Evolutionary conservation across 2,113 vertebrate species (phyloP).

Genomic region (Pomatostomus ruficeps): DNA sequence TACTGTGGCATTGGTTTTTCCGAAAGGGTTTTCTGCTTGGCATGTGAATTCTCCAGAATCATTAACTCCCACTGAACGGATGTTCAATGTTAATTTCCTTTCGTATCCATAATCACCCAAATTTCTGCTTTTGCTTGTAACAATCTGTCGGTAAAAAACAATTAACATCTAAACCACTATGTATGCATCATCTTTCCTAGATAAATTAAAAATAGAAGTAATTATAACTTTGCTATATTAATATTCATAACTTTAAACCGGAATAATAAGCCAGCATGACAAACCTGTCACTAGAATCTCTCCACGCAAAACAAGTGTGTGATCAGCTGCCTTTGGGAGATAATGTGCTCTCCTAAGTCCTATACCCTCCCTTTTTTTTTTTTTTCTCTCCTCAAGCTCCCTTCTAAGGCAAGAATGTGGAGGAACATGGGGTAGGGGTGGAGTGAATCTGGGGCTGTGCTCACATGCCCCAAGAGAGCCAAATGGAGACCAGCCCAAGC

Average conservation of each 20-base stretch:
- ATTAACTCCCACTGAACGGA: conserved; percentile 73
- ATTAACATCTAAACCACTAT: conserved; percentile 78
- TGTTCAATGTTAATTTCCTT: conserved; percentile 76
- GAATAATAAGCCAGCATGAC: conserved; percentile 69
- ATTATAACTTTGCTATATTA: conserved; percentile 77
- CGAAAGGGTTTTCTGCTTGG: conserved; percentile 83
- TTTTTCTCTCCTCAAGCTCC: background rate
- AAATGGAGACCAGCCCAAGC: background rate
- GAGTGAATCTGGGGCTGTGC: background rate
- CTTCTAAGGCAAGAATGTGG: background rate
- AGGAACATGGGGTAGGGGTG: background rate
- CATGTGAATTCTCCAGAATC: conserved; percentile 89
- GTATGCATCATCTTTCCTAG: conserved; percentile 72
- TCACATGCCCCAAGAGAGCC: background rate
- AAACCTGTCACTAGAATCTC: conserved; percentile 65
- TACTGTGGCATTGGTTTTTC: conserved; percentile 77
- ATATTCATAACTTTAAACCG: conserved; percentile 75
- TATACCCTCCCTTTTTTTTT: background rate
- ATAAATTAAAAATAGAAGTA: conserved; percentile 83
- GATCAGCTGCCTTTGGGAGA: conserved; percentile 36
- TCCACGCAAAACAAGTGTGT: conserved; percentile 47
- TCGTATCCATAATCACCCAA: conserved; percentile 70
- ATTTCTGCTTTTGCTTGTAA: conserved; percentile 67
- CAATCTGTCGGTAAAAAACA: conserved; percentile 63
- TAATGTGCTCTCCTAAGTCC: background rate